Conservation (phyloP, 2,797 vertebrate species). For the Alectoris magna region DNA sequence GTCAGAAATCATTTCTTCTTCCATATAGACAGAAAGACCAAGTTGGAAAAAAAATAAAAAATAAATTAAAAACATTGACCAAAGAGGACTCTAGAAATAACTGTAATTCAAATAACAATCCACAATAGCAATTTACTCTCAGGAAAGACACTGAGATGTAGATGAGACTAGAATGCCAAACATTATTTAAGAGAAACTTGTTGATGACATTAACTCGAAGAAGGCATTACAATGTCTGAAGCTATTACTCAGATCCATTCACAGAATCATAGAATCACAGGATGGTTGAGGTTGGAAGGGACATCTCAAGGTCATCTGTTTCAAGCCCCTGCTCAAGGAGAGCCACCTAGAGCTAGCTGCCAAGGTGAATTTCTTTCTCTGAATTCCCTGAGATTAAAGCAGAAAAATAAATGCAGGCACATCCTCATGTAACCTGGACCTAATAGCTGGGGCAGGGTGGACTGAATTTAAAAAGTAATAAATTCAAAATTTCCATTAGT, state of each 20-base stretch:
- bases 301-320: no score
- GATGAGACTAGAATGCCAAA: not conserved
- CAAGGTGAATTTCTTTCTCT: no score
- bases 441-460: not conserved
- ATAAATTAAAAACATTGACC: no score
- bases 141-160: not conserved
- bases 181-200: not conserved
- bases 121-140: not conserved
- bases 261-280: no score
- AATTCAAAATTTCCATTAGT: not conserved
- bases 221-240: not conserved
- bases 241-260: not conserved
- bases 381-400: no score
- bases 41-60: no score
- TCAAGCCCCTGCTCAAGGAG: no score
- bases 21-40: not conserved
- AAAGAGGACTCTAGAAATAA: not conserved
- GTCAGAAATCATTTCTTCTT: not conserved
- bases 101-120: not conserved
- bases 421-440: not conserved
- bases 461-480: not conserved
- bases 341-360: no score
- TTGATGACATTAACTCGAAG: not conserved
- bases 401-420: no score
- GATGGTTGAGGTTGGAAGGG: no score